A percentile compares a stretch with the other conserved stretches of the same genome.
Conservation (phyloP, 2,797 vertebrate species). For the Notolabrus celidotus region DNA sequence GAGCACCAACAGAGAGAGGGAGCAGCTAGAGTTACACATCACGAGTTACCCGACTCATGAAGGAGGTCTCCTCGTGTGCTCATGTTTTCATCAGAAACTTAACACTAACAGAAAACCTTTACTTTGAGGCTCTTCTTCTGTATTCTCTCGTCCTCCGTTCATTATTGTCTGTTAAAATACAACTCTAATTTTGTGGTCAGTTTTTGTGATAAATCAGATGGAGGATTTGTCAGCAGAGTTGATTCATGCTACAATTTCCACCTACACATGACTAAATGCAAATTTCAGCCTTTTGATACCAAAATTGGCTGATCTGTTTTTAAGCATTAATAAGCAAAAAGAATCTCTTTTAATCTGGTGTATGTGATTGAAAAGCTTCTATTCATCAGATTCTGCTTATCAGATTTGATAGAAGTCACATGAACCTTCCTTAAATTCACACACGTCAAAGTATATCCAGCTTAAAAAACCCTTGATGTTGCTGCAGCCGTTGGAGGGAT, state of each 20-base stretch:
- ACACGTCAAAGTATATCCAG: conserved; percentile 8
- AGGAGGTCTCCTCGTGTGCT: conserved; percentile 46
- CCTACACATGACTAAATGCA: neutral
- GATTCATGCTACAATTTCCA: neutral
- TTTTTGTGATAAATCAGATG: neutral
- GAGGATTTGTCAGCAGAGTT: neutral
- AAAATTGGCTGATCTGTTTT: neutral
- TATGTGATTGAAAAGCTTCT: neutral
- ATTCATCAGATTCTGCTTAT: neutral
- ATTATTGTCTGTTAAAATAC: neutral
- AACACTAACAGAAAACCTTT: neutral
- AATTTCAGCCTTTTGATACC: neutral
- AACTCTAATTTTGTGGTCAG: neutral
- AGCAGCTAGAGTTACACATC: conserved; percentile 64
- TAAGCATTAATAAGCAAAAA: neutral
- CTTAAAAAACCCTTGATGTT: conserved; percentile 4
- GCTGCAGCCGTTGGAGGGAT: conserved; percentile 1
- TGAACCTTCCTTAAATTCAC: neutral
- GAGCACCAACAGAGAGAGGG: conserved; percentile 33
- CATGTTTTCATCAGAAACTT: conserved; percentile 32
- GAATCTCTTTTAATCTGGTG: too few species aligned
- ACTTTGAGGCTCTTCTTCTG: neutral
- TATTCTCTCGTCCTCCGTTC: too few species aligned
- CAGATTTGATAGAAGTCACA: neutral
- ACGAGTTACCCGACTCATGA: conserved; percentile 47